phyloP scores from a whole-genome alignment of 2,113 vertebrate species.

The Emydura subglobosa region DNA sequence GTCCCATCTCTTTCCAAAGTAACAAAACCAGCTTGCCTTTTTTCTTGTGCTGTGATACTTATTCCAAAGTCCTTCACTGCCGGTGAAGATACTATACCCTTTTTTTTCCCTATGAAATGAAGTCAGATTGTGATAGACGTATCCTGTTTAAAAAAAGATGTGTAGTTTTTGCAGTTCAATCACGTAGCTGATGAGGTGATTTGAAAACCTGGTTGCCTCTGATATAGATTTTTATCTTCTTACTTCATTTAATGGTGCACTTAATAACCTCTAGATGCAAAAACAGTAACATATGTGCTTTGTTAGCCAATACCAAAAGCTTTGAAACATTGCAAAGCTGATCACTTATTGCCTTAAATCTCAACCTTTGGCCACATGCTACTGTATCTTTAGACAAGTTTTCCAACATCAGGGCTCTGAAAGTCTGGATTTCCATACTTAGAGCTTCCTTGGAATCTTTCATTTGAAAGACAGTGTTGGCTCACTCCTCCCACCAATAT shows the following conservation, averaged over 20 bases:
- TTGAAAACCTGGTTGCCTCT: not conserved
- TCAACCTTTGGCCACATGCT: too few relatives aligned
- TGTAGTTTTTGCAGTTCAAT: not conserved
- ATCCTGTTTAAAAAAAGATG: fast-evolving
- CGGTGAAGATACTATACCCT: not conserved
- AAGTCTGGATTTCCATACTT: not conserved
- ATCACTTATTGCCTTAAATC: not conserved
- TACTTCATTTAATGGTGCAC: not conserved
- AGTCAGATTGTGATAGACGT: not conserved
- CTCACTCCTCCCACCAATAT: not conserved
- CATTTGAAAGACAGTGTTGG: not conserved
- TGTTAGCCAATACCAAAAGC: too few relatives aligned
- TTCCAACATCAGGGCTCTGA: not conserved
- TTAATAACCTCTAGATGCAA: not conserved
- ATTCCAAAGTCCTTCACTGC: fast-evolving
- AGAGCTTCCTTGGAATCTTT: not conserved
- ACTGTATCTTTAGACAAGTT: not conserved
- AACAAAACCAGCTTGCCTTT: fast-evolving
- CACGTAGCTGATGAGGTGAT: not conserved
- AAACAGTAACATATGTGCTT: too few relatives aligned
- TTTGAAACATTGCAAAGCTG: too few relatives aligned
- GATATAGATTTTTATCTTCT: fast-evolving
- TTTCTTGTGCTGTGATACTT: not conserved
- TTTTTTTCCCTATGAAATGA: not conserved
- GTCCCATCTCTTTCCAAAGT: not conserved